These are phyloP conservation scores for Hermaeophaga mercurialis DNA, from an alignment of 2,888 invertebrate genomes.

Conservation along the genomic window DNA sequence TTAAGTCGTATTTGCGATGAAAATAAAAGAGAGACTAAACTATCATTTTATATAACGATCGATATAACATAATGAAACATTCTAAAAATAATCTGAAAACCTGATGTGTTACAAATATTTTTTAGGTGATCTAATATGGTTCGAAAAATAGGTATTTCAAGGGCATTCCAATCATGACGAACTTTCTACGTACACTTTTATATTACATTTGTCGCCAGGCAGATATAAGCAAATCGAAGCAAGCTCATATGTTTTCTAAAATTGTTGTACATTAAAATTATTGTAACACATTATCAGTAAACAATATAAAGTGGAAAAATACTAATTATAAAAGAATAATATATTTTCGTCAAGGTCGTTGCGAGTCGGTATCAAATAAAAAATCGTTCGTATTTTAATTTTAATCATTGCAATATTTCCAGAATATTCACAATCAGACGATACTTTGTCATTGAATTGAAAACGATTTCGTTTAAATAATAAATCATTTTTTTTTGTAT, in stretches of 20 bases:
- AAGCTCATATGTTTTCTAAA: conserved; percentile 34
- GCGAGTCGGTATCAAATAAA: conserved; percentile 20
- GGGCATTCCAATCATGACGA: conserved; percentile 22
- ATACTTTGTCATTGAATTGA: too few species aligned
- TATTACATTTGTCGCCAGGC: conserved; percentile 9
- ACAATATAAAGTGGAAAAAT: conserved; percentile 38
- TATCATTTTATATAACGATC: too few species aligned
- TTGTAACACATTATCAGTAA: conserved; percentile 37
- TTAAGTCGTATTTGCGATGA: too few species aligned
- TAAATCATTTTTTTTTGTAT: too few species aligned
- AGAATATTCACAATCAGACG: conserved; percentile 7
- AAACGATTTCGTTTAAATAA: too few species aligned
- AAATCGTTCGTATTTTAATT: conserved; percentile 21
- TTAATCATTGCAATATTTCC: conserved; percentile 4
- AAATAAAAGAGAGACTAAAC: too few species aligned
- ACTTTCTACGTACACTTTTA: conserved; percentile 15
- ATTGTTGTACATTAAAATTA: conserved; percentile 33
- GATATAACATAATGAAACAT: background rate
- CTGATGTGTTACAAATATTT: conserved; percentile 14
- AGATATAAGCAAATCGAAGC: conserved; percentile 10
- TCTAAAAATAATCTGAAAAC: conserved; percentile 13
- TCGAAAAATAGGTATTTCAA: conserved; percentile 29
- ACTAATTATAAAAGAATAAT: conserved; percentile 37
- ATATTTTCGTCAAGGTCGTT: conserved; percentile 30
- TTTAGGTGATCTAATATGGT: conserved; percentile 31